Evolutionary conservation across 2,888 invertebrate genomes (phyloP).

Genomic region (Coelinius sp.): DNA sequence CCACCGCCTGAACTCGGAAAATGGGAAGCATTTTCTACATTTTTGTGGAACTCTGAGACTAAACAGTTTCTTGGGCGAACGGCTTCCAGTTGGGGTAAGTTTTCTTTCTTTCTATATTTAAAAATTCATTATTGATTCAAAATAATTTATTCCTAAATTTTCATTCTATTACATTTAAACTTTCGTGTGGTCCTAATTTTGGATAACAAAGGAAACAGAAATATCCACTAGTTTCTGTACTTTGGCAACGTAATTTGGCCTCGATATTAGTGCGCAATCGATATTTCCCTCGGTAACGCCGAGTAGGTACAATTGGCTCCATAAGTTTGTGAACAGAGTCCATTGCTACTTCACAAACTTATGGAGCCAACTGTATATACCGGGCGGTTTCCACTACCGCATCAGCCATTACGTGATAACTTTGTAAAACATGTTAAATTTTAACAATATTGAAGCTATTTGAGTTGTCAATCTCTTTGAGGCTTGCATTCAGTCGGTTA

Average conservation of each 20-base stretch:
- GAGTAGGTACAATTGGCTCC: constrained; percentile 18
- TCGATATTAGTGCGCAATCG: constrained; percentile 35
- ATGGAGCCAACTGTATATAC: too few relatives aligned
- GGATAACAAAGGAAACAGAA: neutral
- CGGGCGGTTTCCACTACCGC: constrained; percentile 22
- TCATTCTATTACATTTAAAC: neutral
- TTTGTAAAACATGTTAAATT: neutral
- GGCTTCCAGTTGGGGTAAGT: constrained; percentile 96
- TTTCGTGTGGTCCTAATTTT: neutral
- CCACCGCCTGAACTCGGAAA: constrained; percentile 83
- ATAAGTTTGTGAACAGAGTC: too few relatives aligned
- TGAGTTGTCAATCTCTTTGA: neutral
- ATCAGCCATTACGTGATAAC: neutral
- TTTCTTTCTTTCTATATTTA: neutral
- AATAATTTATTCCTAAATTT: neutral
- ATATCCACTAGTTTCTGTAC: neutral
- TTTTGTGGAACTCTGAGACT: constrained; percentile 94
- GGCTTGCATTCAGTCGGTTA: neutral
- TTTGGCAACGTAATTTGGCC: constrained; percentile 31
- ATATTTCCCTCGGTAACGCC: constrained; percentile 39
- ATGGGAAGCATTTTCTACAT: constrained; percentile 88
- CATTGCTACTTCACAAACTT: too few relatives aligned
- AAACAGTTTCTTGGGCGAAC: constrained; percentile 93
- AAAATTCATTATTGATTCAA: neutral
- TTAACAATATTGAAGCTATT: neutral